A percentile compares a stretch with the other conserved stretches of the same genome.
These are phyloP conservation scores for Pocillopora grandis DNA, from an alignment of 92 coral and sea anemone species.

Conservation along the genomic window DNA sequence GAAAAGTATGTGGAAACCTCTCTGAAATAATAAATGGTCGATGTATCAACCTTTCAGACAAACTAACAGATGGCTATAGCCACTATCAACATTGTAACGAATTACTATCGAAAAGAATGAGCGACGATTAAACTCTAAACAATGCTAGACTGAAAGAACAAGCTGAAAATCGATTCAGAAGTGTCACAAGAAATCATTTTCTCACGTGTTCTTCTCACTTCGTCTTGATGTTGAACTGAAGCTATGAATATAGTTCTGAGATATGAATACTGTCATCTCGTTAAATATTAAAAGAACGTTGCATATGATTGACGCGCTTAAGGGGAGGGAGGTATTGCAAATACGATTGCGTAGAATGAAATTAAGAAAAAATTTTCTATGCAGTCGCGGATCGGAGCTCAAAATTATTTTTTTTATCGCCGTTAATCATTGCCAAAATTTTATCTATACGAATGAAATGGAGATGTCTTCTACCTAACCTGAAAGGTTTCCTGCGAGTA, in stretches of 20 bases:
- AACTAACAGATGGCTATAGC: slow-evolving; percentile 15
- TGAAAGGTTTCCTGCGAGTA: neutral
- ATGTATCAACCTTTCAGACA: slow-evolving; percentile 11
- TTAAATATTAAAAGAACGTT: slow-evolving; percentile 40
- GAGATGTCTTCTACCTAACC: neutral
- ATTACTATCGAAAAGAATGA: neutral
- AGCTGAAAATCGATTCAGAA: neutral
- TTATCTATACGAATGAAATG: neutral
- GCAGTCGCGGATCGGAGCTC: neutral
- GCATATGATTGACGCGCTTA: slow-evolving; percentile 25
- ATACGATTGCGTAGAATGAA: slow-evolving; percentile 7
- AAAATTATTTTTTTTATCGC: neutral
- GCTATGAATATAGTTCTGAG: neutral
- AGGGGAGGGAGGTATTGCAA: slow-evolving; percentile 26
- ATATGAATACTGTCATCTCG: slow-evolving; percentile 23
- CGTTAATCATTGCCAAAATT: neutral
- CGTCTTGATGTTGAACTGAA: neutral
- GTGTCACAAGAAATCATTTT: neutral
- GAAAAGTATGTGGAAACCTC: neutral
- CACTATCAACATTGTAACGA: neutral
- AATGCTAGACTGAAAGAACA: neutral
- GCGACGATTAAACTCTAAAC: neutral
- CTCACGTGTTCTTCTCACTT: neutral
- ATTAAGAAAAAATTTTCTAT: neutral
- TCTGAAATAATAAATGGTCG: slow-evolving; percentile 10